Evolutionary conservation across 2,888 invertebrate genomes (phyloP).

Genomic region (Callimorpha dominula): DNA sequence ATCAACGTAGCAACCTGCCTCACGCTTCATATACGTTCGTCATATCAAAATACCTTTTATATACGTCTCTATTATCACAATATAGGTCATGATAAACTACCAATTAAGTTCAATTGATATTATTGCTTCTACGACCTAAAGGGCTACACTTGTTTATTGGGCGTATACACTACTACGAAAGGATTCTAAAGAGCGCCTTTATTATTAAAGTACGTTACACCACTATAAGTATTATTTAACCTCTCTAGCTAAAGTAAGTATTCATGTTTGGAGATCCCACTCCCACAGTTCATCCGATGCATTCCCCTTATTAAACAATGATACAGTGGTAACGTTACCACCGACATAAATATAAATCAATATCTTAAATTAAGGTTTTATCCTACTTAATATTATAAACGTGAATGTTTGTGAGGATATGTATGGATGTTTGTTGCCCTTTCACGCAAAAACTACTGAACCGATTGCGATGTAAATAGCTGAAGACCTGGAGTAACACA

Average conservation of each 20-base stretch:
- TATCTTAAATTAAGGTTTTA: too few relatives aligned
- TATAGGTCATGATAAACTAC: not conserved
- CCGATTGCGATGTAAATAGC: too few relatives aligned
- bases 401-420: too few relatives aligned
- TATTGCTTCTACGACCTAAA: constrained; percentile 1
- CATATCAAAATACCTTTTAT: not conserved
- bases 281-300: too few relatives aligned
- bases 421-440: too few relatives aligned
- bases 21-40: not conserved
- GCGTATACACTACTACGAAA: not conserved
- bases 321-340: too few relatives aligned
- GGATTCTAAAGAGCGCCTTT: not conserved
- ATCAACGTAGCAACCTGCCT: too few relatives aligned
- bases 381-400: too few relatives aligned
- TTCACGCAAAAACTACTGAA: too few relatives aligned
- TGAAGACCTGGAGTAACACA: too few relatives aligned
- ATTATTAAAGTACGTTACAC: not conserved
- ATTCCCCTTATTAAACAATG: too few relatives aligned
- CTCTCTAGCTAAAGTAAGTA: not conserved
- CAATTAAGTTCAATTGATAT: not conserved
- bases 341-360: too few relatives aligned
- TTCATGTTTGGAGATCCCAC: not conserved
- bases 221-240: not conserved
- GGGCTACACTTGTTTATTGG: not conserved
- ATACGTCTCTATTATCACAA: not conserved